A percentile compares a stretch with the other conserved stretches of the same genome.
Conservation (phyloP, 2,113 vertebrate genomes). For the Gymnorhina tibicen region DNA sequence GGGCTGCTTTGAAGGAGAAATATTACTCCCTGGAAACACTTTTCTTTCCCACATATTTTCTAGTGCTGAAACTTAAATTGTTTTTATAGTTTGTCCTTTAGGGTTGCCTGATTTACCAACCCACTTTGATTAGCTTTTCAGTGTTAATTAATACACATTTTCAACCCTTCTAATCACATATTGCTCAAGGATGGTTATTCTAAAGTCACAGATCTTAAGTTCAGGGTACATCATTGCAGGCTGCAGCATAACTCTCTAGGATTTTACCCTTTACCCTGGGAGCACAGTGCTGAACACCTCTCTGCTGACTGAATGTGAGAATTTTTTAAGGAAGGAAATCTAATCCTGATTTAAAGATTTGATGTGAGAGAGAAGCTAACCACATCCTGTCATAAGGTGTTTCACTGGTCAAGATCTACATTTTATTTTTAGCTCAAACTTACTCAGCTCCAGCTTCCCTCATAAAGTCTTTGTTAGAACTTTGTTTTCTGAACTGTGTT, state of each 20-base stretch:
- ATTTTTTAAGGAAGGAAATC: neutral
- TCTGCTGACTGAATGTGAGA: neutral
- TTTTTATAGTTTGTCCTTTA: constrained; percentile 30
- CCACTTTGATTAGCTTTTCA: neutral
- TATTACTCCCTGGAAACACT: neutral
- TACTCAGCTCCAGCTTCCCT: neutral
- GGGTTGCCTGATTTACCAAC: constrained; percentile 7
- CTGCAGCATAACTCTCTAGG: neutral
- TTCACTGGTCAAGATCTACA: constrained; percentile 2
- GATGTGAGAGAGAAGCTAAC: neutral
- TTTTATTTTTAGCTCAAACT: neutral
- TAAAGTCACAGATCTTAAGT: neutral
- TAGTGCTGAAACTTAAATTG: neutral
- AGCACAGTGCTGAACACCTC: neutral
- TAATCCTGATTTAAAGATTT: constrained; percentile 10
- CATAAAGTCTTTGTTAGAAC: neutral
- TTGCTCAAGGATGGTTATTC: neutral
- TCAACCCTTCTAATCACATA: constrained; percentile 7
- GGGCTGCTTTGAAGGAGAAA: neutral
- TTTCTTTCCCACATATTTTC: neutral
- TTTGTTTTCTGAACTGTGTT: neutral
- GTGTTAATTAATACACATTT: constrained; percentile 24
- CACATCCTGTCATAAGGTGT: neutral
- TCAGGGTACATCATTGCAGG: neutral
- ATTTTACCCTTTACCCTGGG: neutral